Conservation (phyloP, 2,888 invertebrate genomes). For the Netelia inedita region DNA sequence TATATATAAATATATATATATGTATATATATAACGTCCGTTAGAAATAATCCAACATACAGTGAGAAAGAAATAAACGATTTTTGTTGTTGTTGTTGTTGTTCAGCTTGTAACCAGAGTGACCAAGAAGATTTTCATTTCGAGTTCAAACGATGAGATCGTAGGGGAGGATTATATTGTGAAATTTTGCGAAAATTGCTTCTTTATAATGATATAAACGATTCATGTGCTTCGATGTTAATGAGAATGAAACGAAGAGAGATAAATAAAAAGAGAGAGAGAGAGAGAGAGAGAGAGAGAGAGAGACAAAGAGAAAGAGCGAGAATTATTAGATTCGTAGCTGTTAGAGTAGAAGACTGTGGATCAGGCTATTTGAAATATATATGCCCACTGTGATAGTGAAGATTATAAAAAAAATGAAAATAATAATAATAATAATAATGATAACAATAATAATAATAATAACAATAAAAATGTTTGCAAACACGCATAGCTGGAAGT, state of each 20-base stretch:
- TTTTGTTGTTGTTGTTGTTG: background rate
- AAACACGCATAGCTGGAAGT: background rate
- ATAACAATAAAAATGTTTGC: constrained; percentile 56
- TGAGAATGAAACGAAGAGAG: background rate
- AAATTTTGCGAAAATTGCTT: constrained; percentile 9
- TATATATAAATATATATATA: constrained; percentile 16
- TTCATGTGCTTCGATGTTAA: constrained; percentile 51
- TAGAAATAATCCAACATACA: constrained; percentile 9
- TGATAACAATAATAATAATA: constrained; percentile 66
- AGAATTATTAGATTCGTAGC: constrained; percentile 61
- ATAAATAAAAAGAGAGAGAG: background rate
- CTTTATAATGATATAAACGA: constrained; percentile 6
- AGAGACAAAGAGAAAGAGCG: constrained; percentile 21
- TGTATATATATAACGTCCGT: constrained; percentile 19
- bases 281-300: background rate
- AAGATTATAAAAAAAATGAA: constrained; percentile 67
- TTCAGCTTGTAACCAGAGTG: constrained; percentile 7
- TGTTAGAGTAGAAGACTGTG: constrained; percentile 75
- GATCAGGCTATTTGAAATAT: constrained; percentile 68
- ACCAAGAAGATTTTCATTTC: constrained; percentile 22
- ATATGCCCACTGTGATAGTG: constrained; percentile 73
- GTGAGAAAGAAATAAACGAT: constrained; percentile 10
- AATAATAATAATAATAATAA: constrained; percentile 55
- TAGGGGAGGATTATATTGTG: constrained; percentile 19
- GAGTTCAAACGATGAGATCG: constrained; percentile 16